Evolutionary conservation across 2,113 vertebrate genomes (phyloP).

Genomic region (Caretta caretta): DNA sequence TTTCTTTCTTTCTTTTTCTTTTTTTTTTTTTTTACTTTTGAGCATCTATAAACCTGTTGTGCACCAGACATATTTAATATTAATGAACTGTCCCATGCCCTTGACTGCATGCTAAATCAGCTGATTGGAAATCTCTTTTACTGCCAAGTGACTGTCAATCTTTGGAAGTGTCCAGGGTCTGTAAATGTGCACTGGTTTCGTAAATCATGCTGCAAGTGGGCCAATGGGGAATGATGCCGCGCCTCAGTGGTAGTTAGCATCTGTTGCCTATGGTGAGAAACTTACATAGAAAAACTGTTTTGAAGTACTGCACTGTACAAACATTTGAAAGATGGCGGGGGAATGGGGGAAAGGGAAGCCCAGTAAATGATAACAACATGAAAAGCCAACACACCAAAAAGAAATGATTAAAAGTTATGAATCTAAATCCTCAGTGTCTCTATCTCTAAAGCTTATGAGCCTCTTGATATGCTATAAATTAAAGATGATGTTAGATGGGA

Average conservation of each 20-base stretch:
- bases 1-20: background rate
- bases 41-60: background rate
- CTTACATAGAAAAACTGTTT: slow-evolving; percentile 24
- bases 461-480: slow-evolving; percentile 13
- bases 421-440: background rate
- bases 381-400: background rate
- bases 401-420: slow-evolving; percentile 26
- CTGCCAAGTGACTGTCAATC: background rate
- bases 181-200: background rate
- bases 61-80: background rate
- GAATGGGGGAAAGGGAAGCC: background rate
- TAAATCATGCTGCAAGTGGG: background rate
- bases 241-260: slow-evolving; percentile 1
- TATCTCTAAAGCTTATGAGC: background rate
- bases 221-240: background rate
- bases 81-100: background rate
- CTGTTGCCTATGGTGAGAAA: background rate
- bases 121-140: background rate
- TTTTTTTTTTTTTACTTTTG: background rate
- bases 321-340: background rate
- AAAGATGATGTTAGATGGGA: background rate
- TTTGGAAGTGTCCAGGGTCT: background rate
- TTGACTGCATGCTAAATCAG: background rate
- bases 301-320: background rate
- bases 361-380: background rate